phyloP scores from a whole-genome alignment of 2,888 invertebrate species.

The Ornithoptera alexandrae region DNA sequence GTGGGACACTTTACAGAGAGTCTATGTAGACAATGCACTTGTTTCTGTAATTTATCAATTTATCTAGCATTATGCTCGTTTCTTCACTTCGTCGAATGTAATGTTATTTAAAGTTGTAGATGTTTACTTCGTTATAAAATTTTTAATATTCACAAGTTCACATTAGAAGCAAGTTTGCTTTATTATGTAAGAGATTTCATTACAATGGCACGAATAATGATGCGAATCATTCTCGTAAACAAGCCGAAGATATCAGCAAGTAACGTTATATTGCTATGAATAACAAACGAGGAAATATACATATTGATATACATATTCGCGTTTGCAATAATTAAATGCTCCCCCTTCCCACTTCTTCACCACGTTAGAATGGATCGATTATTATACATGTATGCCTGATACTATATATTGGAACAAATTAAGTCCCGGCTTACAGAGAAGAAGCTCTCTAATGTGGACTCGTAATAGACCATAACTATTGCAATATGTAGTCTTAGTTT shows the following conservation, averaged over 20 bases:
- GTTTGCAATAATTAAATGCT: conserved; percentile 5
- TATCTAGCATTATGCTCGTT: too few relatives aligned
- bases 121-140: too few relatives aligned
- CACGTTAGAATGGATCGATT: not conserved
- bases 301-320: not conserved
- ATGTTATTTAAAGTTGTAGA: too few relatives aligned
- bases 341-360: not conserved
- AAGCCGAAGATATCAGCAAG: conserved; percentile 15
- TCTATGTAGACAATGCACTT: too few relatives aligned
- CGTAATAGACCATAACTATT: not conserved
- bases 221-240: conserved; percentile 14
- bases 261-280: conserved; percentile 6
- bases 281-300: conserved; percentile 13
- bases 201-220: not conserved
- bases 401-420: not conserved
- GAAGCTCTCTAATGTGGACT: not conserved
- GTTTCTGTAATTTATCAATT: too few relatives aligned
- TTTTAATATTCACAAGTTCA: too few relatives aligned
- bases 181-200: too few relatives aligned
- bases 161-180: too few relatives aligned
- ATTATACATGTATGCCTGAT: not conserved
- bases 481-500: not conserved
- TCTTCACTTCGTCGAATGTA: too few relatives aligned
- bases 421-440: not conserved
- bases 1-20: too few relatives aligned